These are phyloP conservation scores for Brachypodius melanocephalos DNA, from an alignment of 2,113 vertebrate species.

Conservation along the genomic window DNA sequence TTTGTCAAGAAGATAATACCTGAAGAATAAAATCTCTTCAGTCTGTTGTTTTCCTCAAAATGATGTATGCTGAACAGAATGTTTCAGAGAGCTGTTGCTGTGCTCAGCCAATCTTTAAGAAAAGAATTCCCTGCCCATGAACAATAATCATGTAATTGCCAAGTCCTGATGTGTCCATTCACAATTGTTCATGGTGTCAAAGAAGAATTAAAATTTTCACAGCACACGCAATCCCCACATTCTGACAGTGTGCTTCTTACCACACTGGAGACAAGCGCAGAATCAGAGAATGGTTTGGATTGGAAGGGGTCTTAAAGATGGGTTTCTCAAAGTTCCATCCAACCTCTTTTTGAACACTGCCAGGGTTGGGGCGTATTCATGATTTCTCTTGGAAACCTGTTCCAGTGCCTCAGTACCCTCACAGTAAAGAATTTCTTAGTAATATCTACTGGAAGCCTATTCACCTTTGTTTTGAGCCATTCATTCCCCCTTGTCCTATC, in stretches of 20 bases:
- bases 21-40: background rate
- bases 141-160: background rate
- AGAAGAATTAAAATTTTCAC: background rate
- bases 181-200: background rate
- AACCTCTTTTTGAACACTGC: background rate
- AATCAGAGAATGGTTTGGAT: background rate
- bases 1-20: background rate
- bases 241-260: background rate
- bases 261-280: background rate
- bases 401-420: background rate
- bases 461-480: background rate
- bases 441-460: background rate
- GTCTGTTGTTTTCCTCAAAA: background rate
- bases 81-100: background rate
- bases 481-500: background rate
- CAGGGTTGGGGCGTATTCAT: background rate
- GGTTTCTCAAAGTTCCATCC: background rate
- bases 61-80: background rate
- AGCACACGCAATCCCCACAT: background rate
- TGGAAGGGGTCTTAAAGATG: background rate
- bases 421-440: background rate
- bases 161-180: background rate
- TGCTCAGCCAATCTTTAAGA: background rate
- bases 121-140: background rate
- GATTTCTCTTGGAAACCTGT: background rate